A percentile compares a stretch with the other conserved stretches of the same genome.
Conservation (phyloP, 2,888 invertebrate species). For the Acronicta leporina region DNA sequence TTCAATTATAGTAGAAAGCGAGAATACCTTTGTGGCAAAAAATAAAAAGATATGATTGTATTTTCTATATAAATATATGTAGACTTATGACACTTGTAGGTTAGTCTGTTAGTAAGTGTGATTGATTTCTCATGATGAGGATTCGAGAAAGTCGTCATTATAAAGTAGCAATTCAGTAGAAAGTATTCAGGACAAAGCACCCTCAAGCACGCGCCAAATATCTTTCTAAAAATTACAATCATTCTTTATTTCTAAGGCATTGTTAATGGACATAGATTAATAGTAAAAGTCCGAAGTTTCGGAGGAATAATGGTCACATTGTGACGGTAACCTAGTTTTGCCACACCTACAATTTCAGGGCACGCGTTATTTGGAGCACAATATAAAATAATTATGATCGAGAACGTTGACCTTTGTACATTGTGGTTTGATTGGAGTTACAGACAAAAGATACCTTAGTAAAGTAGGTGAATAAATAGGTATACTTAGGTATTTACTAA, state of each 20-base stretch:
- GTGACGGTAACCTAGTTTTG: constrained; percentile 61
- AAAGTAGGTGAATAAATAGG: too few relatives aligned
- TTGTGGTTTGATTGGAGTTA: constrained; percentile 25
- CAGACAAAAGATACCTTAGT: constrained; percentile 9
- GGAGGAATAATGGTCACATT: constrained; percentile 31
- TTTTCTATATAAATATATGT: constrained; percentile 1
- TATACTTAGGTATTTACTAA: too few relatives aligned
- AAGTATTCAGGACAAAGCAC: background rate
- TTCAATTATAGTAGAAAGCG: constrained; percentile 7
- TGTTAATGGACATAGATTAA: constrained; percentile 22
- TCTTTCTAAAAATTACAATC: constrained; percentile 11
- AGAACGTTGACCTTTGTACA: constrained; percentile 63
- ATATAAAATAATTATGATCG: constrained; percentile 59
- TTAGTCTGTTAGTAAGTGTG: background rate
- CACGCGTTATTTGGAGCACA: constrained; percentile 54
- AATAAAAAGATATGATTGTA: constrained; percentile 11
- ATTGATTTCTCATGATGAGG: constrained; percentile 11
- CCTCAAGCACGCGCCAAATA: background rate
- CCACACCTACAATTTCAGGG: constrained; percentile 55
- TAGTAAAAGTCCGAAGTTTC: constrained; percentile 28
- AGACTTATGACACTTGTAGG: constrained; percentile 1
- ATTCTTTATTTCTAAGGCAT: constrained; percentile 11
- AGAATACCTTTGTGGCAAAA: background rate
- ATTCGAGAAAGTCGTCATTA: constrained; percentile 14
- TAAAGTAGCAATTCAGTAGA: constrained; percentile 16